Evolutionary conservation across 2,113 vertebrate species (phyloP), one percentile per base, ranked within the genome.

Genomic region (Theristicus caerulescens): DNA sequence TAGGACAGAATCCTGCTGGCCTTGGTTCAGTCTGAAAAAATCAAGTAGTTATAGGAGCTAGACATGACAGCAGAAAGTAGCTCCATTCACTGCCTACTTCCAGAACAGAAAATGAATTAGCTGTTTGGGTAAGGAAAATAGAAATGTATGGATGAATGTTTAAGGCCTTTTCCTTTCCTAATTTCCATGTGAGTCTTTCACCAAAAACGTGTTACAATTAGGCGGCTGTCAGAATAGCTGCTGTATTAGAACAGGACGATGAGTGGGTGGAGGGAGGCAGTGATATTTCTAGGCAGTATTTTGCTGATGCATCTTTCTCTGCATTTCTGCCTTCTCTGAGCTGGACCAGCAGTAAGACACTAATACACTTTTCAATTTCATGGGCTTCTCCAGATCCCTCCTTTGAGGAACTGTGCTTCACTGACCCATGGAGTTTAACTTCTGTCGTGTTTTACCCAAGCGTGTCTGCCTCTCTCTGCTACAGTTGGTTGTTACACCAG

Each of bases 241-340:
- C 55, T 3, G 1, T 78, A 15, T 54, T 78, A 49, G 38, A 83
- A 58, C 25, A 32, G 22, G 47, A 13, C 0, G 0, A 51, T 46
- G 15, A 79, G 32, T 46, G 51, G n/a, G 18, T 16, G 3, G 65
- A 82, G 26, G 20, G 8, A 79, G 8, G 11, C 57, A 74, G 38
- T 55, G 81, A 7, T 67, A 40, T 67, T 79, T 86, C 29, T 31
- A 44, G 65, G 51, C 64, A 86, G 12, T 31, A 13, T 84, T 79
- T 94, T 86, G 38, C 38, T 59, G 61, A 19, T 44, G 58, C 67
- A 49, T 25, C 9, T 86, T 96, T 70, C 62, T 79, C 32, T 46
- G 25, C 2, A 1, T 18, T 83, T 92, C 57, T 59, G 10, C 31
- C 29, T 72, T 44, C 61, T 81, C 61, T 57, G 80, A 86, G 55